Conservation (phyloP, 2,888 invertebrate species). For the Xestia rhomboidea region DNA sequence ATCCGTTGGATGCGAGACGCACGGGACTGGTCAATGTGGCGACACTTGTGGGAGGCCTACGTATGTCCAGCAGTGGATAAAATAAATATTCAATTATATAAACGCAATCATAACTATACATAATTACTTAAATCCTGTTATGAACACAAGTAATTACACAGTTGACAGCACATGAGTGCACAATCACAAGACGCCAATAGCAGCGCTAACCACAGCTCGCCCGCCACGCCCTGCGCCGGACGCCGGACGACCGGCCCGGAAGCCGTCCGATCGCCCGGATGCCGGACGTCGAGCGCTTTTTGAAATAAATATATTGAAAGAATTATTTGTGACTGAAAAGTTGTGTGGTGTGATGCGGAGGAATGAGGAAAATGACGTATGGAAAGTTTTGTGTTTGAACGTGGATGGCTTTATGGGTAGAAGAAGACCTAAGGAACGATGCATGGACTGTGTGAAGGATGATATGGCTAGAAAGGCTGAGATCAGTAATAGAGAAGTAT, state of each 20-base stretch:
- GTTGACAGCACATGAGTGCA: slow-evolving; percentile 26
- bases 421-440: background rate
- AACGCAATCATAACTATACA: background rate
- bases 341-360: background rate
- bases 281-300: slow-evolving; percentile 23
- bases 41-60: too few species aligned
- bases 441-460: background rate
- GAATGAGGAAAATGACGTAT: background rate
- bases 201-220: slow-evolving; percentile 34
- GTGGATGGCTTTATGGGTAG: background rate
- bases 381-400: background rate
- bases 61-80: too few species aligned
- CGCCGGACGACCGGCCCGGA: slow-evolving; percentile 43
- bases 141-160: slow-evolving; percentile 21
- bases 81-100: background rate
- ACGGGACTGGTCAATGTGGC: too few species aligned
- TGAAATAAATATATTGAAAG: slow-evolving; percentile 41
- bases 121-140: slow-evolving; percentile 16
- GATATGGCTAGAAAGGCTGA: background rate
- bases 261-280: slow-evolving; percentile 31
- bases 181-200: slow-evolving; percentile 47
- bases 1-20: too few species aligned
- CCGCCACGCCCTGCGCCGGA: slow-evolving; percentile 32
- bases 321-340: slow-evolving; percentile 12
- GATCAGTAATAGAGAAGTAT: background rate